Base-by-base conservation (phyloP, 1,140 invertebrate species). In the Dysdera silvatica region DNA sequence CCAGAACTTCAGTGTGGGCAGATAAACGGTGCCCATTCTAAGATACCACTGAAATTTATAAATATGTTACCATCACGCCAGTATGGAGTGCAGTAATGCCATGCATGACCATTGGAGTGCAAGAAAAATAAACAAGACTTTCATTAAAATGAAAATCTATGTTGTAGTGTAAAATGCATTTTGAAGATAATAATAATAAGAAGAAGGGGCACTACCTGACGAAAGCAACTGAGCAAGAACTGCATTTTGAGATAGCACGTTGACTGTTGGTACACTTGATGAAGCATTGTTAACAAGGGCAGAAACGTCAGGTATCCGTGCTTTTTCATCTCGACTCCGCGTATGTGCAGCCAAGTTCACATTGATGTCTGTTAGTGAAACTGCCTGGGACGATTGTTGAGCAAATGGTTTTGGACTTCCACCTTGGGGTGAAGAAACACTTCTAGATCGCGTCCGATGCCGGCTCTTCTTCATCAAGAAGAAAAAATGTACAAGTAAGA, bases 171-270 rank as follows among this genome's bases (percentile, higher is more conserved):
- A n/a, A n/a, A n/a, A n/a, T n/a, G n/a, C n/a, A n/a, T n/a, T n/a
- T n/a, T n/a, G n/a, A n/a, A n/a, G n/a, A n/a, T 49, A 10, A 49
- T 14, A 10, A 49, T 23, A 49, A 49, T 12, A 10, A 31, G 10
- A 10, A 49, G 2, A 3, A 20, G 12, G 14, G 26, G 14, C 35
- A 37, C 3, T 61, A 74, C 74, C 72, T 69, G 71, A 67, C 3
- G 82, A 84, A 57, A 86, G 79, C 61, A 86, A 76, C 68, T 85
- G 83, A 33, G 84, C 82, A 28, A 86, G 77, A 48, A 84, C 76
- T 32, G 82, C 81, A 72, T 82, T 85, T 64, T 78, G 80, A 33
- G 63, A 68, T 24, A 71, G 57, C 23, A 69, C 61, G 41, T 33
- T 47, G 26, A 48, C 18, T 7, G 23, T 12, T 18, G n/a, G n/a